phyloP scores from a whole-genome alignment of 2,113 vertebrate species.

The Macaca nemestrina region DNA sequence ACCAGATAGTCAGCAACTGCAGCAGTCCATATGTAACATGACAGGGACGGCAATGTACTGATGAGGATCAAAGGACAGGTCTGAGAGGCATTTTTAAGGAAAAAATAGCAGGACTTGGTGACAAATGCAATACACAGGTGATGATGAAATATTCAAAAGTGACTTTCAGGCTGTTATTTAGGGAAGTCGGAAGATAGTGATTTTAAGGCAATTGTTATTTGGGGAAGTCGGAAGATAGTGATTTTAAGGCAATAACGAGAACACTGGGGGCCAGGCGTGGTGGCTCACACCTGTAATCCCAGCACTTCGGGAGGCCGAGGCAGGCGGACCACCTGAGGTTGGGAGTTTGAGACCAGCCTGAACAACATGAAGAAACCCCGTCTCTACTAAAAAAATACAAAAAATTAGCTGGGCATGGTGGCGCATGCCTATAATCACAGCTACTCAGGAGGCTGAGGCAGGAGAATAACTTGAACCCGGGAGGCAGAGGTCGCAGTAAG shows the following conservation, averaged over 20 bases:
- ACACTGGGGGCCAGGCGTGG: background rate
- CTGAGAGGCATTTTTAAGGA: background rate
- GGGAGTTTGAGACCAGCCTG: too few species aligned
- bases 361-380: too few species aligned
- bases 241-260: background rate
- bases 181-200: background rate
- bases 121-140: background rate
- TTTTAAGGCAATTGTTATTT: background rate
- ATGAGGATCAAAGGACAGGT: background rate
- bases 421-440: too few species aligned
- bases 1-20: background rate
- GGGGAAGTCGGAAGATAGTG: background rate
- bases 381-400: too few species aligned
- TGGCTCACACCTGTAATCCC: too few species aligned
- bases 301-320: too few species aligned
- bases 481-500: too few species aligned
- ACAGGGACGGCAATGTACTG: too few species aligned
- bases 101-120: background rate
- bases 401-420: too few species aligned
- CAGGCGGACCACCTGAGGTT: too few species aligned
- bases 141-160: background rate
- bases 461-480: too few species aligned
- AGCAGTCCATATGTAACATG: background rate
- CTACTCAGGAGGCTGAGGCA: too few species aligned
- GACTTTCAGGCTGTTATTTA: background rate